Evolutionary conservation across 2,888 invertebrate genomes (phyloP).

Genomic region (Uropetala carovei): DNA sequence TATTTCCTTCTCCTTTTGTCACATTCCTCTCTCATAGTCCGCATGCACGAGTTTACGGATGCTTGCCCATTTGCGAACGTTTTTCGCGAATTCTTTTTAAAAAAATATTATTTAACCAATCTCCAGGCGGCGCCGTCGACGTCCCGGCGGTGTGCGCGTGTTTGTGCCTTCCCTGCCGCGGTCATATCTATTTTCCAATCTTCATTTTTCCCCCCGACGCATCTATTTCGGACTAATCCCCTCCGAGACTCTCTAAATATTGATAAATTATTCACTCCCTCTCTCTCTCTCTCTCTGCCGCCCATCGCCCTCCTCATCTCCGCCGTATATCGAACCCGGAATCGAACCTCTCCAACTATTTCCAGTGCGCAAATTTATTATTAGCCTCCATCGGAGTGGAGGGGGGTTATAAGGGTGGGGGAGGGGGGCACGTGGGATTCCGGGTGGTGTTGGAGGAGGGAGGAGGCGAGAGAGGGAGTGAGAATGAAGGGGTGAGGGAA

Average conservation of each 20-base stretch:
- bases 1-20: too few relatives aligned
- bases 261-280: conserved; percentile 61
- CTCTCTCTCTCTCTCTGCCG: neutral
- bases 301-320: conserved; percentile 1
- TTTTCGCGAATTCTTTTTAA: neutral
- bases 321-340: conserved; percentile 5
- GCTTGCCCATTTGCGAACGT: conserved; percentile 15
- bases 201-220: neutral
- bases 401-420: neutral
- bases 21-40: neutral
- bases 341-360: conserved; percentile 44
- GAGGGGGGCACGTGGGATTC: neutral
- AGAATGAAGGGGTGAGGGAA: neutral
- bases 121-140: too few relatives aligned
- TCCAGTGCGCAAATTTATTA: conserved; percentile 51
- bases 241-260: conserved; percentile 57
- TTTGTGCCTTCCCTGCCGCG: neutral
- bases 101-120: too few relatives aligned
- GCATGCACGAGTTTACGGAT: conserved; percentile 2
- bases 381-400: neutral
- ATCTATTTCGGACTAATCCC: conserved; percentile 63
- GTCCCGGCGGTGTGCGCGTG: neutral
- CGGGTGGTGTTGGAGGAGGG: neutral
- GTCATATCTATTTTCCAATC: neutral
- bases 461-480: neutral